Evolutionary conservation across 1,140 invertebrate genomes (phyloP), one percentile per base, ranked within the genome.

Genomic region (Andrena cerasifolii): DNA sequence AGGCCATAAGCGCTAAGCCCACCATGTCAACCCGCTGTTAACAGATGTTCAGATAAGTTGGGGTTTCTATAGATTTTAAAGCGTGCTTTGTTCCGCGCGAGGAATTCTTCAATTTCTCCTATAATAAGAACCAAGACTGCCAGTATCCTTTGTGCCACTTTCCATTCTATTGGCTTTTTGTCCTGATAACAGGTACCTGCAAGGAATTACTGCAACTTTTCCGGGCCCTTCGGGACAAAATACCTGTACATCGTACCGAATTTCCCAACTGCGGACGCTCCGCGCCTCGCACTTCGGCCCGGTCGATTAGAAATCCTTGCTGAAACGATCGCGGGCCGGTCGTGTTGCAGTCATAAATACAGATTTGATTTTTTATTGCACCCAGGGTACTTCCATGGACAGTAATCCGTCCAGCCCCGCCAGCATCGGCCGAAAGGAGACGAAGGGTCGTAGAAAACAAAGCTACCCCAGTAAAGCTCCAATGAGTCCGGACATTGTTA

Each of bases 381-480:
- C 61, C 49, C 21, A 93, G 92, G 89, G 87, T 86, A 87, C 89
- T 66, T 92, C 90, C 2, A 88, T 93, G 87, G 91, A 93, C 83
- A 93, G 92, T 81, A 93, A 92, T 86, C 91, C 92, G n/a, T 91
- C 92, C 53, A 92, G 91, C 85, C 92, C 92, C 18, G 91, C 89
- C 21, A 92, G 91, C 71, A 77, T 90, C 16, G 90, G 91, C 40
- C 86, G 90, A 5, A 93, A 93, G 56, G 93, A 94, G 76, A 93
- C 93, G 59, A 94, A 95, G 59, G 95, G 94, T 74, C 93, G 95
- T 58, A 93, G 95, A 86, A 96, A 96, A 90, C 95, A 96, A 89
- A 96, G 95, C 88, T 96, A 94, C 89, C 95, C 95, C 1, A 94
- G 95, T 61, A 94, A 94, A 84, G 94, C 94, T 61, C 95, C 95